Conservation (phyloP, 1,140 invertebrate species). For the Caenorhabditis brenneri region DNA sequence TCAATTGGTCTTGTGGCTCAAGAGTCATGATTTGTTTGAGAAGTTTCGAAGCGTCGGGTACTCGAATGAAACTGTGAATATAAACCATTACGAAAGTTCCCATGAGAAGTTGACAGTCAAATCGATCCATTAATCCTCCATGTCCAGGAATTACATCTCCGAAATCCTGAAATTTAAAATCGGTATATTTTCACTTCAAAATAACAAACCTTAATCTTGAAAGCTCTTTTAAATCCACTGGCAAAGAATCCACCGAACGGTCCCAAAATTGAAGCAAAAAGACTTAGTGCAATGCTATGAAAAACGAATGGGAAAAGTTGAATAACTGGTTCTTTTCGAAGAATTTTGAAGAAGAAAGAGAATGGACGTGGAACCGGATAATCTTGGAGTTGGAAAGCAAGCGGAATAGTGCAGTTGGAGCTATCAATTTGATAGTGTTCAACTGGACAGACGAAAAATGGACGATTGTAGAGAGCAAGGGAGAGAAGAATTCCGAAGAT, state of each 20-base stretch:
- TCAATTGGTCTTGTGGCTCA: neutral
- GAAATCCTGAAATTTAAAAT: slow-evolving; percentile 80
- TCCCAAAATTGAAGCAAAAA: slow-evolving; percentile 97
- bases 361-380: slow-evolving; percentile 63
- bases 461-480: slow-evolving; percentile 85
- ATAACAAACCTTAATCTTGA: slow-evolving; percentile 90
- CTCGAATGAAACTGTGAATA: slow-evolving; percentile 87
- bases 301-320: slow-evolving; percentile 92
- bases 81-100: slow-evolving; percentile 98
- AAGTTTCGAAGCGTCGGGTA: neutral
- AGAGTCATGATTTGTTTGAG: slow-evolving; percentile 37
- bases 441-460: slow-evolving; percentile 94
- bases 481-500: slow-evolving; percentile 85
- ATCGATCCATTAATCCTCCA: slow-evolving; percentile 97
- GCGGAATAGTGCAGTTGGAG: slow-evolving; percentile 87
- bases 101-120: slow-evolving; percentile 99
- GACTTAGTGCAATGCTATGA: slow-evolving; percentile 84
- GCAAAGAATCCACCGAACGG: slow-evolving; percentile 99
- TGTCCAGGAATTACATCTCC: slow-evolving; percentile 90
- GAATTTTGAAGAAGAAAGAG: slow-evolving; percentile 46
- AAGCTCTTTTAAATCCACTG: slow-evolving; percentile 96
- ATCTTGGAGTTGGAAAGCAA: slow-evolving; percentile 81
- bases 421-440: slow-evolving; percentile 88
- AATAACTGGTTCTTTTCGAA: slow-evolving; percentile 71
- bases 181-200: neutral